A percentile compares a stretch with the other conserved stretches of the same genome.
phyloP scores from a whole-genome alignment of 1,140 invertebrate genomes.

The Drosophila ogumai region DNA sequence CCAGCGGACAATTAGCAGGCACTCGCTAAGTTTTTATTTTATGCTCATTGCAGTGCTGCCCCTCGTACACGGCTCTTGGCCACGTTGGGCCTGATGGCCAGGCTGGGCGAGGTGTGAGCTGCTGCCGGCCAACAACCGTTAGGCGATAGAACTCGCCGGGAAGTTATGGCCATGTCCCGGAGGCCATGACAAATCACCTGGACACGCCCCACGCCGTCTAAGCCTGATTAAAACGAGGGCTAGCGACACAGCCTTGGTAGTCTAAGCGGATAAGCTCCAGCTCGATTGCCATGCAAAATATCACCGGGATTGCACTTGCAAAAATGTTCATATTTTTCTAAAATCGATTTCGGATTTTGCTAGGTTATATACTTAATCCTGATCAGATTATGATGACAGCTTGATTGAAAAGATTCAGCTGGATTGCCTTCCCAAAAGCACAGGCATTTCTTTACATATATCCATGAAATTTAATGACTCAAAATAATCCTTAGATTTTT shows the following conservation, averaged over 20 bases:
- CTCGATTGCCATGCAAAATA: conserved; percentile 46
- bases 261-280: conserved; percentile 44
- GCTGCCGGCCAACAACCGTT: conserved; percentile 54
- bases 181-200: conserved; percentile 51
- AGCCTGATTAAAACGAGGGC: conserved; percentile 42
- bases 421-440: background rate
- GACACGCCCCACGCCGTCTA: conserved; percentile 38
- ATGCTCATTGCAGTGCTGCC: conserved; percentile 38
- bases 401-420: background rate
- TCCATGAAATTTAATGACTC: too few relatives aligned
- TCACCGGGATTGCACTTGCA: background rate
- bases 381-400: background rate
- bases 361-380: background rate
- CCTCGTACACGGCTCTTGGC: conserved; percentile 4
- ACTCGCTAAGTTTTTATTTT: conserved; percentile 54
- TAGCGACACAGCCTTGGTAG: conserved; percentile 34
- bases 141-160: conserved; percentile 37
- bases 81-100: conserved; percentile 19
- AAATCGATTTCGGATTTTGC: too few relatives aligned
- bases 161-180: conserved; percentile 44
- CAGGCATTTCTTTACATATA: too few relatives aligned
- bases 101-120: conserved; percentile 38
- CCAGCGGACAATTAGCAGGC: conserved; percentile 61
- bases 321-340: background rate
- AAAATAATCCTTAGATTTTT: too few relatives aligned